Evolutionary conservation across 2,888 invertebrate species (phyloP).

Genomic region (Sipha maydis): DNA sequence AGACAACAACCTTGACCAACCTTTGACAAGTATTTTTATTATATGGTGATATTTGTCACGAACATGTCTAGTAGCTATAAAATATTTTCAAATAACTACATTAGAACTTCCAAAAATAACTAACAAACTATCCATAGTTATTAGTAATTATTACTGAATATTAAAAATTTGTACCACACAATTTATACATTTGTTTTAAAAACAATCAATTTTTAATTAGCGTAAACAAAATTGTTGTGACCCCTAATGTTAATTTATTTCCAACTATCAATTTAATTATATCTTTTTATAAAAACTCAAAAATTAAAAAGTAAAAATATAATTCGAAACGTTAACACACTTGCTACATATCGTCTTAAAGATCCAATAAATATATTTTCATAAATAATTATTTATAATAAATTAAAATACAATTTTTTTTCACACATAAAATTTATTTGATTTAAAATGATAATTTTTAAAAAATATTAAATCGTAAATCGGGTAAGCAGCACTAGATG

Average conservation of each 20-base stretch:
- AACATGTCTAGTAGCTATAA: conserved; percentile 12
- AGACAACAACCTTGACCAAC: conserved; percentile 40
- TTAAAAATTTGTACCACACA: not conserved
- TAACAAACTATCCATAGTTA: not conserved
- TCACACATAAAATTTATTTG: too few species aligned
- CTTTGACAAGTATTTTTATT: conserved; percentile 21
- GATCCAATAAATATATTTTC: too few species aligned
- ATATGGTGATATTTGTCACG: conserved; percentile 37
- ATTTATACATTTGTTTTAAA: not conserved
- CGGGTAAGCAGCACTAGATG: too few species aligned
- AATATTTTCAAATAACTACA: not conserved
- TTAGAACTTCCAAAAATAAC: not conserved
- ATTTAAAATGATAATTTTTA: too few species aligned
- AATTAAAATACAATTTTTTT: too few species aligned
- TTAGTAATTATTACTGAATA: not conserved
- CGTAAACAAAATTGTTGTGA: not conserved
- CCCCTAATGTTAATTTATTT: too few species aligned
- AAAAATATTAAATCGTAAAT: too few species aligned
- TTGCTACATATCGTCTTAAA: too few species aligned
- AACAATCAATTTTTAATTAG: not conserved
- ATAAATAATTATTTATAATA: too few species aligned
- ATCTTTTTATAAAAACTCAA: not conserved
- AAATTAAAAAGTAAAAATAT: not conserved
- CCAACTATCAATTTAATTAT: too few species aligned
- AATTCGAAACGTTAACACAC: too few species aligned